Conservation (phyloP, 2,888 invertebrate species). For the Caenorhabditis japonica region DNA sequence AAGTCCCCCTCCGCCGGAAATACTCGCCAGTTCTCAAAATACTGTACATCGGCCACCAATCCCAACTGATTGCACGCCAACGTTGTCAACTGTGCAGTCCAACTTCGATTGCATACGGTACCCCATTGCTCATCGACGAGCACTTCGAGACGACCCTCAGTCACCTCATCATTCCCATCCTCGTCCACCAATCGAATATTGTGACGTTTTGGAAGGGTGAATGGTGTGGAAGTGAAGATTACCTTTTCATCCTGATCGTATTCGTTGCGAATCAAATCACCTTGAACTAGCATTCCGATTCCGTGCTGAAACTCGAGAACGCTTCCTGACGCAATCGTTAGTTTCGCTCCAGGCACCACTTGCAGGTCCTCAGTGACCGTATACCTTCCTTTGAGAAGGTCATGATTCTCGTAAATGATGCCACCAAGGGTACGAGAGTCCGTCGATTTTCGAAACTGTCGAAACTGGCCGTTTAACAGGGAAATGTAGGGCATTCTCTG, state of each 20-base stretch:
- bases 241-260: constrained; percentile 63
- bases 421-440: constrained; percentile 80
- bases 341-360: constrained; percentile 90
- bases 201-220: constrained; percentile 55
- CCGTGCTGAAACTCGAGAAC: constrained; percentile 89
- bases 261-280: constrained; percentile 72
- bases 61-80: constrained; percentile 95
- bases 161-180: constrained; percentile 71
- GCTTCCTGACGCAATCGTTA: constrained; percentile 90
- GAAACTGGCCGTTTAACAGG: constrained; percentile 67
- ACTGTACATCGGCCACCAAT: constrained; percentile 88
- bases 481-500: constrained; percentile 89
- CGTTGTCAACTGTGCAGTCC: constrained; percentile 92
- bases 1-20: constrained; percentile 71
- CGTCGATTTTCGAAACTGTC: constrained; percentile 73
- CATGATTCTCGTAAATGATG: constrained; percentile 88
- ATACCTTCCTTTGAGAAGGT: constrained; percentile 84
- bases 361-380: constrained; percentile 93
- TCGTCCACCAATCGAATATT: constrained; percentile 74
- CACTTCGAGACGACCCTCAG: constrained; percentile 87
- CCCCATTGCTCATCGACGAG: constrained; percentile 91
- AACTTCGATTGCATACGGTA: constrained; percentile 95
- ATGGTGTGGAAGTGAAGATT: constrained; percentile 70
- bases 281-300: constrained; percentile 90
- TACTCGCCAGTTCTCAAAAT: constrained; percentile 81